phyloP scores from a whole-genome alignment of 2,797 vertebrate genomes.

The Labeo calbasu region DNA sequence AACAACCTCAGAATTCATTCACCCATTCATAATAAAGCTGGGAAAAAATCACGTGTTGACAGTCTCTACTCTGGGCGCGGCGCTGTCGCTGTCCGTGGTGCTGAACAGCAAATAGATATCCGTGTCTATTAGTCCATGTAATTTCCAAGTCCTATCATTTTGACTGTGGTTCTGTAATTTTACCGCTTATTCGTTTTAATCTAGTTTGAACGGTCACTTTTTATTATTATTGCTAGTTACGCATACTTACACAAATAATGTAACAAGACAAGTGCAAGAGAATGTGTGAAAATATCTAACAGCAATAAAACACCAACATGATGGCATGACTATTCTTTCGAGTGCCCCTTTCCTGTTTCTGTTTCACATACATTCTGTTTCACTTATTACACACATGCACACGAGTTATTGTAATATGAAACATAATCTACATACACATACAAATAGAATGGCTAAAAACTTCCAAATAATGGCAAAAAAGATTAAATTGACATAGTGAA shows the following conservation, averaged over 20 bases:
- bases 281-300: not conserved
- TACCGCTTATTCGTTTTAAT: not conserved
- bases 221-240: no score
- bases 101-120: conserved; percentile 61
- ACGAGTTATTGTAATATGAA: not conserved
- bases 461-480: not conserved
- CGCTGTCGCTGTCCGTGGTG: conserved; percentile 68
- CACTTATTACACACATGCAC: not conserved
- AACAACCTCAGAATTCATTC: not conserved
- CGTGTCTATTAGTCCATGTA: not conserved
- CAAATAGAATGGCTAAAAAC: not conserved
- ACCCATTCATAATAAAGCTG: conserved; percentile 62
- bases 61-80: conserved; percentile 2
- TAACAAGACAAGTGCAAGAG: not conserved
- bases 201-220: not conserved
- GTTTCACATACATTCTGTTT: not conserved
- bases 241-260: not conserved
- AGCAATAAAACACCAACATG: not conserved
- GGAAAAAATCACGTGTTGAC: conserved; percentile 6
- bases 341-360: not conserved
- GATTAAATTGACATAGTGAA: not conserved
- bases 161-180: not conserved
- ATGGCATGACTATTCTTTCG: not conserved
- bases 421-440: not conserved
- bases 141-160: not conserved